These are phyloP conservation scores for Columba livia DNA, from an alignment of 2,113 vertebrate genomes.

Conservation along the genomic window DNA sequence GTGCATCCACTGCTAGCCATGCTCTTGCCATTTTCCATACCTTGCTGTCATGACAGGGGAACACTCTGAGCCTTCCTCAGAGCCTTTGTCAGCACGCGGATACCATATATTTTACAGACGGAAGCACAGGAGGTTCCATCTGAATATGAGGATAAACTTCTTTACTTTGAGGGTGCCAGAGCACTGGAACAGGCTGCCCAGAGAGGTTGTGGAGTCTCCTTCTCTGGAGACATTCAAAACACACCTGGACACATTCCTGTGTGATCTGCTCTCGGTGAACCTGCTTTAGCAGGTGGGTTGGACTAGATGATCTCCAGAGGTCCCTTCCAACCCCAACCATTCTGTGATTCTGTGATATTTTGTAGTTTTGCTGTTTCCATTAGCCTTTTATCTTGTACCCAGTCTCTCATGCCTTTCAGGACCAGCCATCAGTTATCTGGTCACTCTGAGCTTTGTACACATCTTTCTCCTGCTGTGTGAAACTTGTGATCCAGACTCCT, in stretches of 20 bases:
- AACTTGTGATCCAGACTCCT: background rate
- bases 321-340: no score
- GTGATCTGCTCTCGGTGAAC: no score
- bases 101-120: background rate
- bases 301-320: no score
- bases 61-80: background rate
- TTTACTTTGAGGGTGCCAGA: no score
- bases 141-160: no score
- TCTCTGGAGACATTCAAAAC: no score
- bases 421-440: fast-evolving
- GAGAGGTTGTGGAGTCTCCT: no score
- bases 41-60: background rate
- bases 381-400: background rate
- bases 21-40: background rate
- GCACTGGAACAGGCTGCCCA: no score
- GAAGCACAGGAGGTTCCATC: no score
- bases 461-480: background rate
- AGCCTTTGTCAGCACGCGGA: background rate
- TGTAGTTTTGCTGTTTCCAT: background rate
- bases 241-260: no score
- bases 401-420: background rate
- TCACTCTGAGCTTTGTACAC: background rate
- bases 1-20: background rate
- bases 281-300: no score
- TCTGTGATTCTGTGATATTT: background rate